Base-by-base conservation (phyloP, 1,140 invertebrate genomes). In the Theocolax elegans region DNA sequence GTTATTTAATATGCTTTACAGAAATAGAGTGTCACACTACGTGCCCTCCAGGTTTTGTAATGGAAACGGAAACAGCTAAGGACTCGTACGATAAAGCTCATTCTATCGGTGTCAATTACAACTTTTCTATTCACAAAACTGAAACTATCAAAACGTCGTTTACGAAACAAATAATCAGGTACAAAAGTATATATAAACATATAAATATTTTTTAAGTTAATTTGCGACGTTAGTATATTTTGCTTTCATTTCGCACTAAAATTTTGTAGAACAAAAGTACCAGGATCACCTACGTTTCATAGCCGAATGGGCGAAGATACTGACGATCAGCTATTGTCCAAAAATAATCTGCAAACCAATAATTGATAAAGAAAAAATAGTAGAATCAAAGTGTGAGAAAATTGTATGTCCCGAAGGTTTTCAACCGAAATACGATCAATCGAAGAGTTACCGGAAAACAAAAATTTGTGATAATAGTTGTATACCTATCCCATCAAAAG, bases 401-500 rank as follows among this genome's bases (percentile, higher is more conserved):
- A 12, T 63, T 13, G 12, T 15, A 31, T 72, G 66, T 58, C 67
- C 63, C 3, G 19, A 67, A 63, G 48, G 69, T 12, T 67, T 54
- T 21, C 35, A 72, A 49, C 66, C 53, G 7, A 66, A 68, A 23
- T 35, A 67, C 51, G 44, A 75, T 44, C 71, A 79, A 12, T 40
- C 67, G 21, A 62, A 67, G 21, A 65, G 58, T 19, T 27, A 29
- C 17, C 38, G 64, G 13, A 53, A 75, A 46, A 67, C 48, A 0
- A 67, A 21, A 6, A 19, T 15, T 9, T 71, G 69, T 27, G 54
- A 71, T 13, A 66, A 90, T 74, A 82, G 85, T 3, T 94, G 92
- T 73, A 84, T 88, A 17, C 89, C 89, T 0, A 60, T 65, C 2
- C 86, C 88, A 2, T 85, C 88, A 15, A 87, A 87, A 2, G 89